phyloP scores from a whole-genome alignment of 2,797 vertebrate species.

The Chaunax sp. region DNA sequence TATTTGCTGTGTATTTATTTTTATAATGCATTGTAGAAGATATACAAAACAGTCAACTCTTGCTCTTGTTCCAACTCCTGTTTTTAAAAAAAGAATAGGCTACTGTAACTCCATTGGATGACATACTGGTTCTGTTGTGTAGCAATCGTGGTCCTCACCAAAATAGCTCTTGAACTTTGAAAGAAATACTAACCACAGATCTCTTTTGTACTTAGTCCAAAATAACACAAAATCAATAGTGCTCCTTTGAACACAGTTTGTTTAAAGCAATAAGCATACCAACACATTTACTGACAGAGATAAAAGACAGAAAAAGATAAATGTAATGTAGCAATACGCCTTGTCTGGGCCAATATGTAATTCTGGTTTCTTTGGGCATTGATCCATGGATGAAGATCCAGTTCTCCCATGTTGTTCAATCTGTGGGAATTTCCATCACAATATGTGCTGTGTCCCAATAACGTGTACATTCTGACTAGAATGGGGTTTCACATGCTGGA shows the following conservation, averaged over 20 bases:
- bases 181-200: conserved; percentile 51
- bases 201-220: conserved; percentile 37
- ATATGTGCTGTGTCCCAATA: not conserved
- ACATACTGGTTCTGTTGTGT: conserved; percentile 48
- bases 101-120: conserved; percentile 48
- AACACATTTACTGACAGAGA: conserved; percentile 78
- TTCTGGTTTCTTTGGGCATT: conserved; percentile 21
- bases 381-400: conserved; percentile 14
- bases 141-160: conserved; percentile 60
- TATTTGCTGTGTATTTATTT: conserved; percentile 73
- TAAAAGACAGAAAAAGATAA: conserved; percentile 66
- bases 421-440: not conserved
- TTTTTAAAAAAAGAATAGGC: conserved; percentile 50
- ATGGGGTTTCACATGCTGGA: not conserved
- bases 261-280: conserved; percentile 77
- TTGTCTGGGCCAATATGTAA: conserved; percentile 17
- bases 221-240: conserved; percentile 52
- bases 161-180: conserved; percentile 49
- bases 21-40: conserved; percentile 77
- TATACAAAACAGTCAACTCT: conserved; percentile 81
- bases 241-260: conserved; percentile 69
- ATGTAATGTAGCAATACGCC: conserved; percentile 51
- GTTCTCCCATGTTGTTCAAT: conserved; percentile 14
- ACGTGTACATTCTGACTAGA: conserved; percentile 10
- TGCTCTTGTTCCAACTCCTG: conserved; percentile 51